Evolutionary conservation across 1,140 invertebrate genomes (phyloP), one percentile per base, ranked within the genome.

Genomic region (Oedothorax gibbosus): DNA sequence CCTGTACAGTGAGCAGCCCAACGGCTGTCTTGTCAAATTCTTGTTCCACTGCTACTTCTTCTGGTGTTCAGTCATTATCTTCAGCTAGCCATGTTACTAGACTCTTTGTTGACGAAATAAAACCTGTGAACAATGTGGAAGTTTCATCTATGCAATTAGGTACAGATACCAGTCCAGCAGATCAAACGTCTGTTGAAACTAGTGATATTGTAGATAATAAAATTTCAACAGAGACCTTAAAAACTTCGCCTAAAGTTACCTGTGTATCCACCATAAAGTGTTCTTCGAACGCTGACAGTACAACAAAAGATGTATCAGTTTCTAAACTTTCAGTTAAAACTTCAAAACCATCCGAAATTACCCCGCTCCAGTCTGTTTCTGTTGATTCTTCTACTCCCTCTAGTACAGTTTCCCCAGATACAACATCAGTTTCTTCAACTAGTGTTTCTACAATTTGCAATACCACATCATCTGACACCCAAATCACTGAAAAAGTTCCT

Each of bases 221-320:
- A 15, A 20, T 73, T 64, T 64, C 68, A 62, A n/a, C 49, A 66
- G 49, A 66, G 18, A 54, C 50, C 50, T 35, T 68, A 62, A 66
- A 75, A 76, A 76, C 14, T 82, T n/a, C n/a, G 12, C 18, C 57
- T 12, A 84, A 75, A 56, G 21, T 62, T 66, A 49, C 81, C 51
- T 73, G 69, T 75, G 49, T 53, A 65, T 84, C 72, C n/a, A 66
- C 50, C 14, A 20, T 56, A 49, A 75, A 20, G 20, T 84, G 81
- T 66, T 84, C 81, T 62, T 75, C 81, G 53, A 57, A 60, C 76
- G 72, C 60, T 57, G 81, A 84, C 50, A 84, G 81, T 84, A 84
- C 81, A 84, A 84, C 81, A 66, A 84, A 76, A 75, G 81, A 84
- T 75, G n/a, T 50, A 64, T 14, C 65, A 20, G 18, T 71, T 15